Base-by-base conservation (phyloP, 2,113 vertebrate species). In the Tauraco erythrolophus region DNA sequence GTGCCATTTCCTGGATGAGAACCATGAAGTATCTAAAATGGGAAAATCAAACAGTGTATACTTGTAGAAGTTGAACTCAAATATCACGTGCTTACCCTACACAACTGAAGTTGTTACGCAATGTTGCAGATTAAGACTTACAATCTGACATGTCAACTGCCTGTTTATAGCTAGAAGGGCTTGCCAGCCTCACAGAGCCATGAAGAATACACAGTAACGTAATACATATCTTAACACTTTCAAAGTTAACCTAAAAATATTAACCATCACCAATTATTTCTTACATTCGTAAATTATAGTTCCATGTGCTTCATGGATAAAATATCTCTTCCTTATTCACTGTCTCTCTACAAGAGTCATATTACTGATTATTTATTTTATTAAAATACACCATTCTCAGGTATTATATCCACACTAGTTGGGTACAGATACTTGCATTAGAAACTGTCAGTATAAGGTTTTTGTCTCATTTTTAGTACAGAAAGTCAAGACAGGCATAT, bases 1-100 rank as follows among this genome's bases (percentile, higher is more conserved):
- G 97, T 5, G 99, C 99, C 99, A 99, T 99, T 96, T 99, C 99
- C 95, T 99, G 99, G 89, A 99, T 99, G 82, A 99, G 98, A 88
- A 99, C 99, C 99, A 99, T 99, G 97, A 99, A 99, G 97, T 99
- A 99, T 80, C 99, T 99, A 82, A 39, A 88, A n/a, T 18, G 28
- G 37, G 33, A 45, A 85, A 92, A 86, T 48, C 11, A 21, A 61
- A 64, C 7, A 80, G 45, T 11, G 31, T 7, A 21, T 35, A 60
- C 5, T 70, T 80, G 4, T 35, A 88, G 17, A 85, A 58, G 57
- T 35, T 84, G 11, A 87, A 50, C 25, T 64, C 24, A 41, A 76
- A 31, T 18, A 57, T 35, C 33, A 62, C 27, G 19, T 14, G 13
- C 24, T 88, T 61, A 64, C 21, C 31, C 28, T 48, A 51, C 1